Evolutionary conservation across 2,797 vertebrate species (phyloP).

Genomic region (Melanotaenia pygmaea): DNA sequence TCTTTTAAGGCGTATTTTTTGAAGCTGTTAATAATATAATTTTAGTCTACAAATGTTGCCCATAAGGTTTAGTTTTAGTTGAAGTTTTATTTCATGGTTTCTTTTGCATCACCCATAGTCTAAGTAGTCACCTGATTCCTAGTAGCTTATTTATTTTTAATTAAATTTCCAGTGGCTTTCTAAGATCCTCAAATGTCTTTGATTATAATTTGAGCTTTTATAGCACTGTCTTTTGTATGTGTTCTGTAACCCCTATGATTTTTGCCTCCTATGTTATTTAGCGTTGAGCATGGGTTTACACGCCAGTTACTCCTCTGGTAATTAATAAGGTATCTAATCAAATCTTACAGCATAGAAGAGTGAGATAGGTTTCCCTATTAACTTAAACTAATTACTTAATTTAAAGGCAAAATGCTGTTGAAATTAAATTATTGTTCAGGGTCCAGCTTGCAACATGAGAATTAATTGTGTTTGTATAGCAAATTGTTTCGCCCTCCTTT

Average conservation of each 20-base stretch:
- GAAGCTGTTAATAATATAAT: too few relatives aligned
- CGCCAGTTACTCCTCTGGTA: conserved; percentile 7
- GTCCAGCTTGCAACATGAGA: conserved; percentile 19
- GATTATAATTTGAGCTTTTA: neutral
- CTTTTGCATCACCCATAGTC: neutral
- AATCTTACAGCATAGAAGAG: neutral
- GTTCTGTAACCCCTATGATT: neutral
- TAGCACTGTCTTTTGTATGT: neutral
- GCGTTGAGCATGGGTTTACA: neutral
- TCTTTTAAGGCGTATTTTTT: too few relatives aligned
- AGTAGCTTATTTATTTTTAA: neutral
- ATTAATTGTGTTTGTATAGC: conserved; percentile 36
- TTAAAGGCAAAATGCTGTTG: conserved; percentile 10
- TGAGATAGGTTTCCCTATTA: conserved; percentile 11
- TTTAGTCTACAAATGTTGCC: too few relatives aligned
- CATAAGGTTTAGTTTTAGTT: too few relatives aligned
- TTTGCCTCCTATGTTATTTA: conserved; percentile 7
- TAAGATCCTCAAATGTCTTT: neutral
- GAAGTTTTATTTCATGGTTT: neutral
- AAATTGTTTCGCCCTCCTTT: conserved; percentile 45
- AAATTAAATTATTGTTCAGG: conserved; percentile 22
- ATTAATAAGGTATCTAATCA: conserved; percentile 13
- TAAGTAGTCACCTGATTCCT: neutral
- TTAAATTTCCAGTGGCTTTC: neutral
- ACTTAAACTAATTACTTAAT: conserved; percentile 19